Conservation (phyloP, 35 echinoderm and acorn worm species). For the Holothuria glaberrima region DNA sequence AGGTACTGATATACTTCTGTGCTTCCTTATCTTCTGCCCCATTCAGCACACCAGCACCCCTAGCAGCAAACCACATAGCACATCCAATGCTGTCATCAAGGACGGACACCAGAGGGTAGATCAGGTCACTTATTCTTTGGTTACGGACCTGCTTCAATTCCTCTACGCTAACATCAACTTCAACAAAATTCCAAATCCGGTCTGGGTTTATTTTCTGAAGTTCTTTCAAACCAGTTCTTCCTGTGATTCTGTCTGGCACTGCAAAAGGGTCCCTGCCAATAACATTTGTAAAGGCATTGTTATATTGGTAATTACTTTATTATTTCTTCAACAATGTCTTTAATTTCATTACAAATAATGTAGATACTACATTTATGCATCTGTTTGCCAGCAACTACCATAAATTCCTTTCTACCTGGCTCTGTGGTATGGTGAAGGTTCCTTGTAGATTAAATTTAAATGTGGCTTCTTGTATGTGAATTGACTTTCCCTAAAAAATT, state of each 20-base stretch:
- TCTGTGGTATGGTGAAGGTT: too few species aligned
- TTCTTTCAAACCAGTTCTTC: slow-evolving; percentile 73
- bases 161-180: slow-evolving; percentile 71
- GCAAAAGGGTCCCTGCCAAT: slow-evolving; percentile 39
- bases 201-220: slow-evolving; percentile 70
- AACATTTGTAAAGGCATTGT: not conserved
- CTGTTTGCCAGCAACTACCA: too few species aligned
- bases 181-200: slow-evolving; percentile 89
- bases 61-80: slow-evolving; percentile 99
- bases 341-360: too few species aligned
- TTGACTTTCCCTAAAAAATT: too few species aligned
- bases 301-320: too few species aligned
- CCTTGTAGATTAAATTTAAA: too few species aligned
- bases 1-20: slow-evolving; percentile 7
- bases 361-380: too few species aligned
- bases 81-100: slow-evolving; percentile 98
- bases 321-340: too few species aligned
- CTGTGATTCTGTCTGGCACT: slow-evolving; percentile 88
- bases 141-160: slow-evolving; percentile 66
- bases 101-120: slow-evolving; percentile 86
- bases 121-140: slow-evolving; percentile 76
- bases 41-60: slow-evolving; percentile 58
- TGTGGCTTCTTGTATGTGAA: too few species aligned
- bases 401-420: too few species aligned
- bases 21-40: not conserved